Evolutionary conservation across 2,888 invertebrate genomes (phyloP).

Genomic region (Marronus borbonicus): DNA sequence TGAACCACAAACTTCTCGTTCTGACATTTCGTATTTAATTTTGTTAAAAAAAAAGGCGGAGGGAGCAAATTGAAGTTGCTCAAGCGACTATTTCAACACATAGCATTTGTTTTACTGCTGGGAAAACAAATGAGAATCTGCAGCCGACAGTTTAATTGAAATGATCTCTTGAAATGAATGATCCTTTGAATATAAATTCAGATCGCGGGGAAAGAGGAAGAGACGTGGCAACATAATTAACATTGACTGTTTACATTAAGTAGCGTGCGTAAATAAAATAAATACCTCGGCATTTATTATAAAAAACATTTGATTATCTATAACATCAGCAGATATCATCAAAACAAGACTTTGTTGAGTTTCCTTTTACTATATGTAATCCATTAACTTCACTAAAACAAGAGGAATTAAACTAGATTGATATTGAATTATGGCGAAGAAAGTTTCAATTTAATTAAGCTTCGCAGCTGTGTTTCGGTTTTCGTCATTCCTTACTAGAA

Average conservation of each 20-base stretch:
- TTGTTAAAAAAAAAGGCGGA: neutral
- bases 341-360: neutral
- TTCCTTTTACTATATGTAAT: neutral
- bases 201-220: neutral
- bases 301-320: too few species aligned
- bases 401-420: neutral
- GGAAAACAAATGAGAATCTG: constrained; percentile 11
- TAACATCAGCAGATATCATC: too few species aligned
- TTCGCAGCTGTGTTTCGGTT: neutral
- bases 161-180: constrained; percentile 11
- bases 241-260: too few species aligned
- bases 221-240: too few species aligned
- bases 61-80: constrained; percentile 13
- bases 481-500: neutral
- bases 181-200: constrained; percentile 17
- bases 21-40: neutral
- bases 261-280: too few species aligned
- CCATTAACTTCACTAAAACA: constrained; percentile 16
- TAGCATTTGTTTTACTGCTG: neutral
- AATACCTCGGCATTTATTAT: too few species aligned
- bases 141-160: constrained; percentile 27
- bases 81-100: constrained; percentile 4
- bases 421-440: neutral
- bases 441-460: constrained; percentile 18
- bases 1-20: too few species aligned